Base-by-base conservation (phyloP, 1,140 invertebrate species). In the Cepaea nemoralis region DNA sequence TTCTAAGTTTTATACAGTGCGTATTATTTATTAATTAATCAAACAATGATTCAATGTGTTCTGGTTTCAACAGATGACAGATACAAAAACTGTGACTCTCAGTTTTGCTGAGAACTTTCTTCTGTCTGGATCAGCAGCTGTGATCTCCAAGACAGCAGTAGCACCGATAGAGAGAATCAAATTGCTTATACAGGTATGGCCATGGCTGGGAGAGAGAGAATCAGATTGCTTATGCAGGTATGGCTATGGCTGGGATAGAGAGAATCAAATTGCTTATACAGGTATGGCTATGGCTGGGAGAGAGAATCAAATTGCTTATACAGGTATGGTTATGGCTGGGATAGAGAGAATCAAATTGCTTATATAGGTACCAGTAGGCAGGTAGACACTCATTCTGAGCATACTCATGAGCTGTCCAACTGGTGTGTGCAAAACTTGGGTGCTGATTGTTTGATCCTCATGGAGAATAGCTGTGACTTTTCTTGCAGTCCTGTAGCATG, bases 251-350 rank as follows among this genome's bases (percentile, higher is more conserved):
- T 55, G n/a, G 14, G 50, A 22, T 22, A 55, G 24, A 55, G 50
- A 55, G 97, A 88, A 96, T 98, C 48, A 98, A 98, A 92, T 93
- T 98, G 86, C 93, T 98, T 70, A 94, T 98, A 78, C 97, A 90
- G 81, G 75, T 77, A 74, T 31, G 50, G 22, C 14, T 3, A 55
- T 22, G 50, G 3, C 89, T 96, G 80, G 96, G 98, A 88, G 96
- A 98, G 92, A 94, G 97, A 88, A 96, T 98, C 48, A 98, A 98
- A 92, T 93, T 98, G 86, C 93, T 98, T 70, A 94, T 98, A 78
- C 97, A 90, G 81, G 75, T 77, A 74, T 31, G 50, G 22, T 22
- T 3, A 55, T 22, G 50, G 3, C 3, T 55, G n/a, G 14, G 50
- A 22, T 22, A 55, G 24, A 55, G 50, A 55, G 22, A 88, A 96